Evolutionary conservation across 2,888 invertebrate species (phyloP).

Genomic region (Ceriagrion tenellum): DNA sequence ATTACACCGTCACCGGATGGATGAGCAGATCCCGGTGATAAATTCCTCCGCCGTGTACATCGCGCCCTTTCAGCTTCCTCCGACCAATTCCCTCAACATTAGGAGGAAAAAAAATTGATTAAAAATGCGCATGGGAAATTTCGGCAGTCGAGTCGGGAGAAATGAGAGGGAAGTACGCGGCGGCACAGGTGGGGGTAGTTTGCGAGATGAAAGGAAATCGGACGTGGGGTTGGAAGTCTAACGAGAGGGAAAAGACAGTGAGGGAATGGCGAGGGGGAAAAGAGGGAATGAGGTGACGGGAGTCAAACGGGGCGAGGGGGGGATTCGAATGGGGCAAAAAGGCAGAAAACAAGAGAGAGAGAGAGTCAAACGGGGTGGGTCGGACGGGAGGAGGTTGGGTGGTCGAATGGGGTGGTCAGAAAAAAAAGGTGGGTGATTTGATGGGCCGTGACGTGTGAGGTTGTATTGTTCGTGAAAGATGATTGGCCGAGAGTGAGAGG

Average conservation of each 20-base stretch:
- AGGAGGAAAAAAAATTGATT: not conserved
- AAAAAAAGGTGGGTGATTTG: not conserved
- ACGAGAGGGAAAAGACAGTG: not conserved
- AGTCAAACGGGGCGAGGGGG: not conserved
- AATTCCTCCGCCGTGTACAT: not conserved
- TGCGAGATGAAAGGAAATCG: not conserved
- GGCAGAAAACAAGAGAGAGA: not conserved
- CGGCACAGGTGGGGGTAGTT: not conserved
- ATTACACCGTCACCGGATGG: not conserved
- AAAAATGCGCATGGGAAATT: not conserved
- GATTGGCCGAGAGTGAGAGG: not conserved
- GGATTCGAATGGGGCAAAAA: not conserved
- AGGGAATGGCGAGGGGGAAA: not conserved
- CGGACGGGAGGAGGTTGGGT: not conserved
- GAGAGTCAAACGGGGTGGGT: not conserved
- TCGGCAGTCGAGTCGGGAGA: not conserved
- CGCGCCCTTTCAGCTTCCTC: not conserved
- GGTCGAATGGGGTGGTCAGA: too few species aligned
- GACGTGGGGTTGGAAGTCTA: not conserved
- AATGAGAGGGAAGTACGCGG: not conserved
- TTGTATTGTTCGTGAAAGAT: slow-evolving; percentile 29
- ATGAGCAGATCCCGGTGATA: too few species aligned
- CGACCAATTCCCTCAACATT: not conserved
- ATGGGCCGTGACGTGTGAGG: slow-evolving; percentile 20
- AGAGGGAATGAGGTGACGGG: not conserved